Evolutionary conservation across 37 sponge, comb jelly and placozoan species (phyloP).

Genomic region (Agelas oroides): DNA sequence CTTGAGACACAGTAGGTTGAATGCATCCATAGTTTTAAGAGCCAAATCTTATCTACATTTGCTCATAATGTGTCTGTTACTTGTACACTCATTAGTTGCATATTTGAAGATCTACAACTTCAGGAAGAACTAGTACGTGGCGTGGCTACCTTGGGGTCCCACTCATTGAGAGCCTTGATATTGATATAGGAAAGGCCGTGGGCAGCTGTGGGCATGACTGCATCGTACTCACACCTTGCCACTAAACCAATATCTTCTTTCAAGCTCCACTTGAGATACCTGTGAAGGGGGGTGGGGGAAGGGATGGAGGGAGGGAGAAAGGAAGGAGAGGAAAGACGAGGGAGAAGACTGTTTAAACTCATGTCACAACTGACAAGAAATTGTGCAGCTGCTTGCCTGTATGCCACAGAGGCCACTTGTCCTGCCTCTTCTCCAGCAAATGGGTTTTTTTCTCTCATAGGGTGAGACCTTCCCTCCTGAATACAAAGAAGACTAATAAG

Average conservation of each 20-base stretch:
- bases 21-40: too few species aligned
- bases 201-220: conserved; percentile 67
- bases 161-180: conserved; percentile 92
- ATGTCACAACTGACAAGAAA: too few species aligned
- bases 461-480: conserved; percentile 2
- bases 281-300: conserved; percentile 5
- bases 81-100: too few species aligned
- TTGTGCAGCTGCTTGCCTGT: conserved; percentile 67
- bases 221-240: conserved; percentile 89
- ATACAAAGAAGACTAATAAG: too few species aligned
- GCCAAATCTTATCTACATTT: too few species aligned
- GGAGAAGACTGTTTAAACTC: too few species aligned
- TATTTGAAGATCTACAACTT: too few species aligned
- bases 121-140: too few species aligned
- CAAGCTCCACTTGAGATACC: conserved; percentile 89
- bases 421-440: conserved; percentile 84
- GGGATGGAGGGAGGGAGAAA: too few species aligned
- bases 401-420: conserved; percentile 86
- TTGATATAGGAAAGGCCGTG: conserved; percentile 65
- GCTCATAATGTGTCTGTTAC: too few species aligned
- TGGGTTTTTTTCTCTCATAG: conserved; percentile 82
- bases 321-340: too few species aligned
- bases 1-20: too few species aligned
- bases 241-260: conserved; percentile 70
- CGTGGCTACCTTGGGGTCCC: conserved; percentile 90